A percentile compares a stretch with the other conserved stretches of the same genome.
Evolutionary conservation across 2,113 vertebrate genomes (phyloP).

Genomic region (Empidonax alnorum): DNA sequence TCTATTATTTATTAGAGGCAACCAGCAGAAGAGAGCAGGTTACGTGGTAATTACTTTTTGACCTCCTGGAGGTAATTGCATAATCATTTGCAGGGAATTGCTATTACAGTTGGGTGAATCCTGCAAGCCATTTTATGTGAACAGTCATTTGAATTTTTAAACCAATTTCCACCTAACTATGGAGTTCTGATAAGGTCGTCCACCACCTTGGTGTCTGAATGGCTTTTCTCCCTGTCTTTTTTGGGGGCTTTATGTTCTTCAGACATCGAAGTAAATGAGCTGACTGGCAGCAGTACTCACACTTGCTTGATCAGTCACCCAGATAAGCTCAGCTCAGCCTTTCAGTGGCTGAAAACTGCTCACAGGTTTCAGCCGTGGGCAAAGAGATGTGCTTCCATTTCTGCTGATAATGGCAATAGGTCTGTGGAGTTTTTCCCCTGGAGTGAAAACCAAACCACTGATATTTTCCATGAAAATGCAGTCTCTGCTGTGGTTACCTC

Average conservation of each 20-base stretch:
- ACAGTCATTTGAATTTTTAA: constrained; percentile 67
- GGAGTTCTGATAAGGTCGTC: constrained; percentile 27
- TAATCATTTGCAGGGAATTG: constrained; percentile 71
- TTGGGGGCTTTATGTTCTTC: background rate
- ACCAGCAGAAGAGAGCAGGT: constrained; percentile 67
- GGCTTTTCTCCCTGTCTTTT: background rate
- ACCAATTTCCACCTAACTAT: constrained; percentile 53
- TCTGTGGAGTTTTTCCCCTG: background rate
- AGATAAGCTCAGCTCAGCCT: background rate
- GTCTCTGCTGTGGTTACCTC: background rate
- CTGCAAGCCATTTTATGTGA: constrained; percentile 60
- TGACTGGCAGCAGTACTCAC: background rate
- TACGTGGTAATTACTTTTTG: constrained; percentile 74
- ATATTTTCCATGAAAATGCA: background rate
- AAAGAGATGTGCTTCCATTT: background rate
- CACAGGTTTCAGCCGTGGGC: background rate
- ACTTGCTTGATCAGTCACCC: background rate
- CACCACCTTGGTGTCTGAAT: background rate
- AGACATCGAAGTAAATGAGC: background rate
- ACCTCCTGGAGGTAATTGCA: constrained; percentile 75
- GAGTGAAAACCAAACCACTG: background rate
- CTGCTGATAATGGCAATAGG: background rate
- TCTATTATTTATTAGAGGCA: constrained; percentile 66
- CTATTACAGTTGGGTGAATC: constrained; percentile 65
- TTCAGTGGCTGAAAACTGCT: background rate